Percentiles rank a stretch among this genome's conserved stretches.
These are phyloP conservation scores for Dipus sagitta DNA, from an alignment of 2,797 vertebrate species.

Conservation along the genomic window DNA sequence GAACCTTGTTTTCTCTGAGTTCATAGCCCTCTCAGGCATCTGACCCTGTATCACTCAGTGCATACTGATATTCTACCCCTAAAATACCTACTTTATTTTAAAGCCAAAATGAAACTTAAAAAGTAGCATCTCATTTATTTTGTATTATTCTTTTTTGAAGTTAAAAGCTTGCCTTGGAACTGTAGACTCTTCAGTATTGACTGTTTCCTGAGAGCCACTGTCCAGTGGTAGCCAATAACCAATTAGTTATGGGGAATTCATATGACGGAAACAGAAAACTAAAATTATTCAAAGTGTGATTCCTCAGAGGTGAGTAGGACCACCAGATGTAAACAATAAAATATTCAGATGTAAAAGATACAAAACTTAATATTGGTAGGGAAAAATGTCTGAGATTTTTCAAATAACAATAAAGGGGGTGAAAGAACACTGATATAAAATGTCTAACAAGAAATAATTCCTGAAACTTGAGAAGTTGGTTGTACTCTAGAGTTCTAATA, in stretches of 20 bases:
- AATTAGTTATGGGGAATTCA: not conserved
- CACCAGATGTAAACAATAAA: not conserved
- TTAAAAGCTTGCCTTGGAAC: conserved; percentile 52
- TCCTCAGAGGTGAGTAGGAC: not conserved
- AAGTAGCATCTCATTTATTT: not conserved
- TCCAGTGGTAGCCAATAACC: conserved; percentile 24
- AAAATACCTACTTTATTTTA: conserved; percentile 17
- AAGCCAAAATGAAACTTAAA: conserved; percentile 41
- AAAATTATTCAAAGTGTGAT: not conserved
- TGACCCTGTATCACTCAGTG: not conserved
- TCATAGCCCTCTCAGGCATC: no score
- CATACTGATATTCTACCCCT: not conserved
- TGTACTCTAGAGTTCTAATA: conserved; percentile 31
- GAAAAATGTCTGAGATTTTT: not conserved
- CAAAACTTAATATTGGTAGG: not conserved
- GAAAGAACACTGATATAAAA: conserved; percentile 31
- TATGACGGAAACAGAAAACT: not conserved
- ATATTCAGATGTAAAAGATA: conserved; percentile 13
- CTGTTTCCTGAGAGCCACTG: not conserved
- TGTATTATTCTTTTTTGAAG: conserved; percentile 40
- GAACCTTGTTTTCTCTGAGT: not conserved
- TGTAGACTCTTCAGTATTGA: conserved; percentile 40
- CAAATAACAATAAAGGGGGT: not conserved
- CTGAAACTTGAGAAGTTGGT: conserved; percentile 45
- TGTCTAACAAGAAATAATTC: conserved; percentile 44